Evolutionary conservation across 2,888 invertebrate species (phyloP), one percentile per base, ranked within the genome.

Genomic region (Stenolophus ochropezus): DNA sequence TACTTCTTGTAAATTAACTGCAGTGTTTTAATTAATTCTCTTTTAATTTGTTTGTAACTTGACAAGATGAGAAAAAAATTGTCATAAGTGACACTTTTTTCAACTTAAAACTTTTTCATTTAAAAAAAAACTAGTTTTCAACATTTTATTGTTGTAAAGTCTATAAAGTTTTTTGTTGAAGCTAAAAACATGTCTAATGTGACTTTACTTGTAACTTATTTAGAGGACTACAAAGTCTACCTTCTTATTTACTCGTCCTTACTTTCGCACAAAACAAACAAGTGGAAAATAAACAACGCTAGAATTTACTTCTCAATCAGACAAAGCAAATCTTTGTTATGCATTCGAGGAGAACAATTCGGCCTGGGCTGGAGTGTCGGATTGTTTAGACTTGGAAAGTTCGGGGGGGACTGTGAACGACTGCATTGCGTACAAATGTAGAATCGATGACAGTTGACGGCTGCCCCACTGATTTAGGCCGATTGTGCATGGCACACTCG

Each of bases 371-470:
- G 6, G 33, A 42, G 33, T 42, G 33, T 8, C 27, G 65, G 18
- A 69, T 69, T 69, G 65, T 33, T 69, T 33, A 61, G 65, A 8
- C 33, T 42, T 42, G 65, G 27, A 69, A 27, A 27, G 18, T 69
- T 69, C 23, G 23, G 23, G 25, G 23, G 61, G 61, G 61, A 56
- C 8, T 20, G 18, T 56, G 25, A 25, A 61, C 61, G 21, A n/a
- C 23, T 61, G 61, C 61, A 61, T 23, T 61, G 61, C 61, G 25
- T 25, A 61, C 61, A 61, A 61, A 61, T 51, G 75, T 53, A 27
- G 53, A 75, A 75, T 75, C 75, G 75, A 75, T 75, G 75, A 75
- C 75, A 75, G 51, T 53, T 75, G 75, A 75, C 75, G 53, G 75
- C 18, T 69, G 65, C 33, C 18, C 33, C 4, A 56, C 51, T 53